Percentiles rank a stretch among this genome's conserved stretches.
phyloP scores from a whole-genome alignment of 2,113 vertebrate species.

The Hystrix brachyura region DNA sequence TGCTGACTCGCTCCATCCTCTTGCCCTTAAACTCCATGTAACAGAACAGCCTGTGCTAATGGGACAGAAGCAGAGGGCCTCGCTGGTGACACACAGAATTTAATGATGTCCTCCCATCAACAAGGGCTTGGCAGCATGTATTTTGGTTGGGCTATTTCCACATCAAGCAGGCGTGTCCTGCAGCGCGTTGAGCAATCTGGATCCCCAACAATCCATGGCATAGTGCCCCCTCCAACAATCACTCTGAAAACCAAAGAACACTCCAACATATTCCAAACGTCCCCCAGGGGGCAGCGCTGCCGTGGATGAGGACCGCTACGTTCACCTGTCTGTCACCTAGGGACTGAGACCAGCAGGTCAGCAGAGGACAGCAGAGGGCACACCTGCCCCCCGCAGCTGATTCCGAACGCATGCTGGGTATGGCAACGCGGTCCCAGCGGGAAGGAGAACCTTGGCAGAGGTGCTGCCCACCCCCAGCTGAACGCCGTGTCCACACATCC shows the following conservation, averaged over 20 bases:
- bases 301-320: neutral
- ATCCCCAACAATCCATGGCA: neutral
- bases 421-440: neutral
- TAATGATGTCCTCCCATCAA: neutral
- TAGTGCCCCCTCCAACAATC: too few species aligned
- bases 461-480: neutral
- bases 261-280: neutral
- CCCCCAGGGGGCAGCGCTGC: neutral
- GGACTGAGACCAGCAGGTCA: neutral
- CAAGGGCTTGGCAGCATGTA: neutral
- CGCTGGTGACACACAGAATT: neutral
- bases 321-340: neutral
- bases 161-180: neutral
- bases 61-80: neutral
- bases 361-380: neutral
- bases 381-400: neutral
- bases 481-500: neutral
- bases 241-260: neutral
- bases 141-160: neutral
- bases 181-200: neutral
- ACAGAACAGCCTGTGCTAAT: neutral
- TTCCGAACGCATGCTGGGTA: neutral
- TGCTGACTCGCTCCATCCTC: neutral
- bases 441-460: neutral
- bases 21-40: neutral